A percentile compares a stretch with the other conserved stretches of the same genome.
phyloP scores from a whole-genome alignment of 2,113 vertebrate genomes.

The Emydura subglobosa region DNA sequence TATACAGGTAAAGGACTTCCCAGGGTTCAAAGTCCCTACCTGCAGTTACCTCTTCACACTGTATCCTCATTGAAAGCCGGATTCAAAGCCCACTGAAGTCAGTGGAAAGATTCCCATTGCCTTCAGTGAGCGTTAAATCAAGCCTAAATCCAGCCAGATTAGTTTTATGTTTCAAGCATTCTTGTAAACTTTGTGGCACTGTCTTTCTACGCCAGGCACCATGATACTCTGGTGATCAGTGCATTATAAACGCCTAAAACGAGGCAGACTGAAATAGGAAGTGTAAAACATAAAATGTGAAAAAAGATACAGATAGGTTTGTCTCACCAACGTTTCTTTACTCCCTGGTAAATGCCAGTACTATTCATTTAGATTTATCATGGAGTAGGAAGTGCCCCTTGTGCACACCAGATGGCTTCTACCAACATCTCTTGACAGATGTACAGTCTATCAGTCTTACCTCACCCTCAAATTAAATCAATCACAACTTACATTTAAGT shows the following conservation, averaged over 20 bases:
- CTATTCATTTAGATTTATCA: not conserved
- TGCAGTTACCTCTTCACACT: not conserved
- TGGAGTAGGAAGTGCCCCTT: slow-evolving; percentile 19
- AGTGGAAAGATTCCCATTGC: not conserved
- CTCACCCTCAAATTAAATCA: not conserved
- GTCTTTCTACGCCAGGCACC: slow-evolving; percentile 15
- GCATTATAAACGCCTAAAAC: not conserved
- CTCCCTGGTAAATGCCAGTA: slow-evolving; percentile 30
- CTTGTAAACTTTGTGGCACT: not conserved
- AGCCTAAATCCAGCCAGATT: not conserved
- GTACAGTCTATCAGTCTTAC: not conserved
- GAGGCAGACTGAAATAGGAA: slow-evolving; percentile 25
- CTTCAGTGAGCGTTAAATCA: not conserved
- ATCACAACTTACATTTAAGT: not conserved
- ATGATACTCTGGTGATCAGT: accelerated
- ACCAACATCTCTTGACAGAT: not conserved
- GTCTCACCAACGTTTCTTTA: slow-evolving; percentile 38
- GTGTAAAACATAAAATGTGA: slow-evolving; percentile 36
- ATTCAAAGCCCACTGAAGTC: not conserved
- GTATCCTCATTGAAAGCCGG: not conserved
- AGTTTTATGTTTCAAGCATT: not conserved
- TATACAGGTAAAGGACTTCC: not conserved
- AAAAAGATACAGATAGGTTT: slow-evolving; percentile 38
- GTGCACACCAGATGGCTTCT: not conserved
- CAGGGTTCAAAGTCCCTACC: not conserved